Percentiles rank a stretch among this genome's conserved stretches.
These are phyloP conservation scores for Enteromius viviparus DNA, from an alignment of 2,797 vertebrate species.

Conservation along the genomic window DNA sequence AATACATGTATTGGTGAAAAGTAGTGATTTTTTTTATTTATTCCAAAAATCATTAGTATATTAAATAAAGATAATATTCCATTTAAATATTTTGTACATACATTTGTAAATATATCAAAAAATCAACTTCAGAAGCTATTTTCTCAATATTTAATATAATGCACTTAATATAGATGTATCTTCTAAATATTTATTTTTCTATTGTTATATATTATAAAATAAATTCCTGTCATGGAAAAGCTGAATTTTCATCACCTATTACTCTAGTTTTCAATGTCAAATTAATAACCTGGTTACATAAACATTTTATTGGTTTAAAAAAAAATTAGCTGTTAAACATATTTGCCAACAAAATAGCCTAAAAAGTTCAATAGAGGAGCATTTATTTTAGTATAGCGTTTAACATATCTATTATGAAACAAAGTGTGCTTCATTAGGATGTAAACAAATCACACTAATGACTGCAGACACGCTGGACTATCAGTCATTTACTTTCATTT, in stretches of 20 bases:
- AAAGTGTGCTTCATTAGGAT: conserved; percentile 13
- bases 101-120: not conserved
- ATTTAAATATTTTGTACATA: too few species aligned
- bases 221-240: not conserved
- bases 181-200: not conserved
- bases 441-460: conserved; percentile 33
- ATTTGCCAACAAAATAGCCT: not conserved
- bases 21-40: not conserved
- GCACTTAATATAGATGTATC: not conserved
- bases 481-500: conserved; percentile 29
- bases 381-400: not conserved
- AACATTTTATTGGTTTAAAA: not conserved
- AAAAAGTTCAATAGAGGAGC: not conserved
- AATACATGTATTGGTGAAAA: not conserved
- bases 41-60: not conserved
- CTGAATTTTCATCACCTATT: not conserved
- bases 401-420: not conserved
- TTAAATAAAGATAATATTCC: too few species aligned
- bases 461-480: conserved; percentile 1
- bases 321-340: not conserved
- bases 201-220: not conserved
- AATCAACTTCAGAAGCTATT: not conserved
- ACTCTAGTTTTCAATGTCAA: not conserved
- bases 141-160: not conserved
- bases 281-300: not conserved